A percentile compares a stretch with the other conserved stretches of the same genome.
These are phyloP conservation scores for Sminthurinus signatus DNA, from an alignment of 1,140 invertebrate species.

Conservation along the genomic window DNA sequence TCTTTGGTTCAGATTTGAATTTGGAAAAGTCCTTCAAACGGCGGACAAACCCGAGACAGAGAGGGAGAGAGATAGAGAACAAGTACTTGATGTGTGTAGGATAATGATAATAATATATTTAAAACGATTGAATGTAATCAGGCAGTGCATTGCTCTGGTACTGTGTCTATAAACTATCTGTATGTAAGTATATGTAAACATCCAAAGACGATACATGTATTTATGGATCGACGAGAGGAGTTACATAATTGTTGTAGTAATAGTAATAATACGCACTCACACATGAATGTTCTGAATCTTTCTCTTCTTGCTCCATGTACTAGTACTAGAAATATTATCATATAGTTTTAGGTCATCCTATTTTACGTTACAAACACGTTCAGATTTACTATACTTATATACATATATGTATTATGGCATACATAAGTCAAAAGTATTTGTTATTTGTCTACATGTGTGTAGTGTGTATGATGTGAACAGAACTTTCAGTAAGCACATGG, in stretches of 20 bases:
- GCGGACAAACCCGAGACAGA: constrained; percentile 12
- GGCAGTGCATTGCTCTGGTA: neutral
- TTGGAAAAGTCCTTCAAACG: constrained; percentile 30
- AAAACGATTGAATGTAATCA: neutral
- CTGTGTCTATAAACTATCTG: neutral
- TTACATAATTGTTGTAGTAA: neutral
- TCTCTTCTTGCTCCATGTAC: too few relatives aligned
- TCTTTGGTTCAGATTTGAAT: constrained; percentile 5
- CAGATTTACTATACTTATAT: too few relatives aligned
- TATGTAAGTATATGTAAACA: neutral
- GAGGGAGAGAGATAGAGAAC: neutral
- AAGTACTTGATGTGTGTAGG: neutral
- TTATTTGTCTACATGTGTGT: too few relatives aligned
- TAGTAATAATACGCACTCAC: too few relatives aligned
- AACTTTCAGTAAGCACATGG: too few relatives aligned
- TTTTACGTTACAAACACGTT: too few relatives aligned
- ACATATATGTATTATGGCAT: too few relatives aligned
- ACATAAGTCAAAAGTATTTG: too few relatives aligned
- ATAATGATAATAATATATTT: neutral
- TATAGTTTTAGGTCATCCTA: too few relatives aligned
- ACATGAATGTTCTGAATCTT: too few relatives aligned
- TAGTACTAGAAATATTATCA: too few relatives aligned
- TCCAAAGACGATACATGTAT: neutral
- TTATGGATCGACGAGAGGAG: neutral
- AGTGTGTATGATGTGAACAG: too few relatives aligned